Percentiles rank a stretch among this genome's conserved stretches.
phyloP scores from a whole-genome alignment of 1,140 invertebrate species.

The Zaprionus inermis region DNA sequence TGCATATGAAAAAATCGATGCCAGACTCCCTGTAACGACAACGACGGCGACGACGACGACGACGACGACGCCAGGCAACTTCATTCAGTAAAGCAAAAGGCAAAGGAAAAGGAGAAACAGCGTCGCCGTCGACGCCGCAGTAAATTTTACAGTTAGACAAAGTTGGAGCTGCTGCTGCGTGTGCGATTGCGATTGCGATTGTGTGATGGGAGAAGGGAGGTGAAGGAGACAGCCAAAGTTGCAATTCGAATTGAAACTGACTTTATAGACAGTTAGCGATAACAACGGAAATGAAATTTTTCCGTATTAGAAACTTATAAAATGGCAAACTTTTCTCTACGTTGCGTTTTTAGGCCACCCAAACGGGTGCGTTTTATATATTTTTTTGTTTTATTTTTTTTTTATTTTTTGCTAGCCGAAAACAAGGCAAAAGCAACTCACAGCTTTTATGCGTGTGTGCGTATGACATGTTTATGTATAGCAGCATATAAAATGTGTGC shows the following conservation, averaged over 20 bases:
- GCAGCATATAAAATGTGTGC: constrained; percentile 36
- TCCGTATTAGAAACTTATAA: constrained; percentile 60
- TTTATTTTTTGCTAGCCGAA: constrained; percentile 39
- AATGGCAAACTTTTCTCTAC: constrained; percentile 55
- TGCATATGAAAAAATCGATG: constrained; percentile 79
- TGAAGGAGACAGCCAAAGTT: constrained; percentile 20
- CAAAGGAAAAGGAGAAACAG: constrained; percentile 41
- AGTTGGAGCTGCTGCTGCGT: constrained; percentile 48
- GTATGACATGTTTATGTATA: constrained; percentile 59
- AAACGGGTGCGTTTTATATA: constrained; percentile 8
- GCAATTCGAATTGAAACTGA: constrained; percentile 42
- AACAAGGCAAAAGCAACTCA: constrained; percentile 42
- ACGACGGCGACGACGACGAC: constrained; percentile 29
- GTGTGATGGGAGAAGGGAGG: constrained; percentile 26
- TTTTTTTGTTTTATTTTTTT: constrained; percentile 9
- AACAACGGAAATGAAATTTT: constrained; percentile 72
- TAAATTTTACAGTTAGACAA: constrained; percentile 76
- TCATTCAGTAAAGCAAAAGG: constrained; percentile 67
- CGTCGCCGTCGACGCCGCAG: constrained; percentile 53
- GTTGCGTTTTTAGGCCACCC: constrained; percentile 53
- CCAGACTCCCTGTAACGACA: constrained; percentile 70
- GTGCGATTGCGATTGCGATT: constrained; percentile 11
- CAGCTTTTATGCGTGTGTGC: constrained; percentile 9
- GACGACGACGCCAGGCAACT: constrained; percentile 56
- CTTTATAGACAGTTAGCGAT: constrained; percentile 50